Conservation (phyloP, 2,888 invertebrate species). For the Noctuana brunneofusca region DNA sequence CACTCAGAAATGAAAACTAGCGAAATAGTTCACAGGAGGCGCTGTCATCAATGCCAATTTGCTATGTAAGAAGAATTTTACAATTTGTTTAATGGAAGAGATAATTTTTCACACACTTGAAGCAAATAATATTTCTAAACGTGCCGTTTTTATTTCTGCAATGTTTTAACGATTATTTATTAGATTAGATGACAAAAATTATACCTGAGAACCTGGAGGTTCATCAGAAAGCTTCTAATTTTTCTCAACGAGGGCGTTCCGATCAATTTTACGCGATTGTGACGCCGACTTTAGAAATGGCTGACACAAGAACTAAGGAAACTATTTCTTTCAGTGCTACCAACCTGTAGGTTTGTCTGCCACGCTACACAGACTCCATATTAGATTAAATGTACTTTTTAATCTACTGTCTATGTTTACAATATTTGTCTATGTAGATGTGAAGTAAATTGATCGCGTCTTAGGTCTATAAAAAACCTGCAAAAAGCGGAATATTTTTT, state of each 20-base stretch:
- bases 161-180: not conserved
- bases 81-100: not conserved
- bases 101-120: constrained; percentile 5
- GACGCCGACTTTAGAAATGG: constrained; percentile 69
- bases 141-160: constrained; percentile 1
- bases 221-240: constrained; percentile 55
- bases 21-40: constrained; percentile 63
- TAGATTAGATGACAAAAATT: constrained; percentile 20
- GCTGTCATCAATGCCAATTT: constrained; percentile 62
- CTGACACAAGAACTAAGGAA: constrained; percentile 50
- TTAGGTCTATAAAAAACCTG: too few relatives aligned
- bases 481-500: too few relatives aligned
- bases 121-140: not conserved
- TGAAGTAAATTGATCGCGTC: too few relatives aligned
- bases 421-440: too few relatives aligned
- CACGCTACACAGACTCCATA: too few relatives aligned
- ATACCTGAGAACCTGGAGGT: constrained; percentile 41
- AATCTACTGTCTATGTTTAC: too few relatives aligned
- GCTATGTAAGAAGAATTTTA: constrained; percentile 17
- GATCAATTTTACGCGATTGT: constrained; percentile 68
- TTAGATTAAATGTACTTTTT: too few relatives aligned
- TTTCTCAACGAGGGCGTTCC: constrained; percentile 75
- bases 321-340: constrained; percentile 4
- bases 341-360: constrained; percentile 2
- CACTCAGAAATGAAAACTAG: constrained; percentile 54